These are phyloP conservation scores for Heliconius aoede DNA, from an alignment of 2,888 invertebrate species.

Conservation along the genomic window DNA sequence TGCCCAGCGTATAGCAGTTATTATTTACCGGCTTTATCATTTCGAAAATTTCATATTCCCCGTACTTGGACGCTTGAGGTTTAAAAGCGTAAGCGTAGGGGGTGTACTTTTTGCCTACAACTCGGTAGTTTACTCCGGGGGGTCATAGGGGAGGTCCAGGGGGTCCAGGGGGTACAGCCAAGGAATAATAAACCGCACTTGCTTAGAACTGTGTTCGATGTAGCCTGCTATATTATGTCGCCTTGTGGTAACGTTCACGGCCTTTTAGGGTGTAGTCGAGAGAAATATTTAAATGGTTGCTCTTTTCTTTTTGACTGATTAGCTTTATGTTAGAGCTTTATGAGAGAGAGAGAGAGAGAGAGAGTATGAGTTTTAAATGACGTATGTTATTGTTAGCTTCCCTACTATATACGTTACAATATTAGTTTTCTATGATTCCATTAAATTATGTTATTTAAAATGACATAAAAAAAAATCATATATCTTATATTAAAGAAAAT, in stretches of 20 bases:
- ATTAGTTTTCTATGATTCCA: background rate
- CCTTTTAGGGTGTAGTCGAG: conserved; percentile 22
- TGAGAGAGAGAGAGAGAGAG: too few species aligned
- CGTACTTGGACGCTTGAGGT: conserved; percentile 83
- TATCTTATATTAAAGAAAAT: background rate
- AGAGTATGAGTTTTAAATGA: background rate
- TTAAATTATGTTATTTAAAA: background rate
- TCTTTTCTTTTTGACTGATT: conserved; percentile 25
- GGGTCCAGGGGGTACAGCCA: conserved; percentile 61
- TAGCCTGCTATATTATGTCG: conserved; percentile 54
- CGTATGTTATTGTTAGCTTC: background rate
- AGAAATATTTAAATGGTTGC: conserved; percentile 29
- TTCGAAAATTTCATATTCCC: conserved; percentile 84
- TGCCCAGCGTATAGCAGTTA: conserved; percentile 80
- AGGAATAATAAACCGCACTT: conserved; percentile 81
- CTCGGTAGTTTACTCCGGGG: conserved; percentile 74
- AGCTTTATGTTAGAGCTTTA: conserved; percentile 7
- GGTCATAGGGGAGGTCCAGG: conserved; percentile 56
- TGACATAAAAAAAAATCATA: background rate
- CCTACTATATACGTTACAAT: background rate
- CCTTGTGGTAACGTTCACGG: conserved; percentile 42
- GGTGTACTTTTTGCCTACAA: conserved; percentile 78
- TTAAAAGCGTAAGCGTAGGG: conserved; percentile 79
- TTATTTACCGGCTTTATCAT: conserved; percentile 84
- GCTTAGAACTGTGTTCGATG: conserved; percentile 58